phyloP scores from a whole-genome alignment of 2,113 vertebrate species.

The Dicaeum eximium region DNA sequence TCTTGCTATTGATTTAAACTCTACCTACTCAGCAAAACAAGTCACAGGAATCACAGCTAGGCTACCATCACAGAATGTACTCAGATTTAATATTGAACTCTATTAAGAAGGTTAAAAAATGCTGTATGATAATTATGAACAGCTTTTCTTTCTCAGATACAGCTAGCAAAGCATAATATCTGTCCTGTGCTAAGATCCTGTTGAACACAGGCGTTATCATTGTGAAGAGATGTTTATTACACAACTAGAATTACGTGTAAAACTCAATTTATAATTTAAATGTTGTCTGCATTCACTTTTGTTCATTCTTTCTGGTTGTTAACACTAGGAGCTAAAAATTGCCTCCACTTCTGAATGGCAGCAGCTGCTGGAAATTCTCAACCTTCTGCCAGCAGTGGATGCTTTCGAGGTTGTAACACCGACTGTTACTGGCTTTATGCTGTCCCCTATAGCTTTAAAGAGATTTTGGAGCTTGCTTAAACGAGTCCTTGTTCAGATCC shows the following conservation, averaged over 20 bases:
- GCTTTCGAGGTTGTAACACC: not conserved
- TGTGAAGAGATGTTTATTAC: not conserved
- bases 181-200: not conserved
- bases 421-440: not conserved
- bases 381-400: not conserved
- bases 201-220: accelerated
- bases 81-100: not conserved
- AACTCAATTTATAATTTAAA: not conserved
- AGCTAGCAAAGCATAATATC: not conserved
- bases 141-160: not conserved
- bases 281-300: not conserved
- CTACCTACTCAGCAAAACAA: not conserved
- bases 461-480: not conserved
- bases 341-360: not conserved
- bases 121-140: not conserved
- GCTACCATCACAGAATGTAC: not conserved
- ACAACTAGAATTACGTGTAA: not conserved
- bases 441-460: not conserved
- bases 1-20: not conserved
- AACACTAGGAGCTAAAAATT: not conserved
- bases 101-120: not conserved
- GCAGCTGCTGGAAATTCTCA: not conserved
- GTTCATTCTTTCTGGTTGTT: not conserved
- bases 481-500: not conserved
- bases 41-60: not conserved